phyloP scores from a whole-genome alignment of 1,140 invertebrate genomes.

The Lucilia sericata region DNA sequence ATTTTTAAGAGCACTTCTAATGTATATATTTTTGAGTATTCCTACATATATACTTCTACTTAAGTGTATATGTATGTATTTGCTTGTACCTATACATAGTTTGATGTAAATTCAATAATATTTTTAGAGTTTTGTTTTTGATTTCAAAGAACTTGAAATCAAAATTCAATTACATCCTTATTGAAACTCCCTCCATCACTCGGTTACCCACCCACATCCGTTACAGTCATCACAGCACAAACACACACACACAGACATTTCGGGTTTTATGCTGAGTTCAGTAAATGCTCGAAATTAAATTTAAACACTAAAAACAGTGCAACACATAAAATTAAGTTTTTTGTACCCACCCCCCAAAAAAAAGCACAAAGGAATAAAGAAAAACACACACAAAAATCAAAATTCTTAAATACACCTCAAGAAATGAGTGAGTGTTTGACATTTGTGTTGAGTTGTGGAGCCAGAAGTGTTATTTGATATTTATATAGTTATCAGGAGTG shows the following conservation, averaged over 20 bases:
- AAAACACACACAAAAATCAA: background rate
- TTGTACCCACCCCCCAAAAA: background rate
- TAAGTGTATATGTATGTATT: background rate
- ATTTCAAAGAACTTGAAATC: conserved; percentile 41
- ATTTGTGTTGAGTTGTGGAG: too few relatives aligned
- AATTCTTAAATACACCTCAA: background rate
- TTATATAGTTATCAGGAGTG: too few relatives aligned
- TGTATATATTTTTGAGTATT: too few relatives aligned
- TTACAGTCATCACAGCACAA: background rate
- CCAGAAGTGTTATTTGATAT: too few relatives aligned
- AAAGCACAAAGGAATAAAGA: background rate
- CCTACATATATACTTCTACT: too few relatives aligned
- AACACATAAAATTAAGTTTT: conserved; percentile 11
- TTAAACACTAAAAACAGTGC: conserved; percentile 28
- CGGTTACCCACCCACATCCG: conserved; percentile 24
- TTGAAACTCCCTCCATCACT: background rate
- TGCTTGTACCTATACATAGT: background rate
- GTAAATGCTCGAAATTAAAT: conserved; percentile 27
- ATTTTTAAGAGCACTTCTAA: too few relatives aligned
- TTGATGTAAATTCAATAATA: conserved; percentile 41
- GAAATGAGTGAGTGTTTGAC: background rate
- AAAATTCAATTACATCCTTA: conserved; percentile 39
- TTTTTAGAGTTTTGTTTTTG: conserved; percentile 36
- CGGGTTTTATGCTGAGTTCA: background rate
- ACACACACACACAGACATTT: background rate